A percentile compares a stretch with the other conserved stretches of the same genome.
Evolutionary conservation across 2,113 vertebrate genomes (phyloP).

Genomic region (Halcyon malimbica): DNA sequence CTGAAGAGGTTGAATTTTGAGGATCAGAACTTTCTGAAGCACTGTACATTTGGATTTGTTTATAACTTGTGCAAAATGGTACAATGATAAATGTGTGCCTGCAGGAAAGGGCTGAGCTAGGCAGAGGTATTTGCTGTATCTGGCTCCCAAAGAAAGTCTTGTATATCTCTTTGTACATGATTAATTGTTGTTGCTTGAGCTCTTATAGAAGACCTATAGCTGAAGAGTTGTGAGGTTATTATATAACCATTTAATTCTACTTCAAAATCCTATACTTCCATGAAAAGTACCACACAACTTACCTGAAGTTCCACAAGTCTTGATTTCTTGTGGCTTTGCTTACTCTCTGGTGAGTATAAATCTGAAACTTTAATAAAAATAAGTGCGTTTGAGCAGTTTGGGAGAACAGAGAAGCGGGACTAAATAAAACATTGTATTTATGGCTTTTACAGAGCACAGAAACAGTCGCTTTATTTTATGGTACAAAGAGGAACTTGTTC

Average conservation of each 20-base stretch:
- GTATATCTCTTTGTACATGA: neutral
- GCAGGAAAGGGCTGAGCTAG: neutral
- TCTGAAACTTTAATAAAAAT: neutral
- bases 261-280: neutral
- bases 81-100: neutral
- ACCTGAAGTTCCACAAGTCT: neutral
- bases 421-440: neutral
- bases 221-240: neutral
- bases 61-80: neutral
- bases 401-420: neutral
- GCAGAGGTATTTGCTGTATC: neutral
- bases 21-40: neutral
- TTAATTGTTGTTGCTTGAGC: neutral
- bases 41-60: neutral
- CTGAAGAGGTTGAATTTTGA: neutral
- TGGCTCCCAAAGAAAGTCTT: neutral
- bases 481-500: neutral
- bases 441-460: neutral
- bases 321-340: neutral
- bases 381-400: neutral
- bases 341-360: neutral
- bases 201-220: neutral
- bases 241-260: neutral
- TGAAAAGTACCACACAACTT: neutral
- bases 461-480: neutral